These are phyloP conservation scores for Agriopis aurantiaria DNA, from an alignment of 2,888 invertebrate genomes.

Conservation along the genomic window DNA sequence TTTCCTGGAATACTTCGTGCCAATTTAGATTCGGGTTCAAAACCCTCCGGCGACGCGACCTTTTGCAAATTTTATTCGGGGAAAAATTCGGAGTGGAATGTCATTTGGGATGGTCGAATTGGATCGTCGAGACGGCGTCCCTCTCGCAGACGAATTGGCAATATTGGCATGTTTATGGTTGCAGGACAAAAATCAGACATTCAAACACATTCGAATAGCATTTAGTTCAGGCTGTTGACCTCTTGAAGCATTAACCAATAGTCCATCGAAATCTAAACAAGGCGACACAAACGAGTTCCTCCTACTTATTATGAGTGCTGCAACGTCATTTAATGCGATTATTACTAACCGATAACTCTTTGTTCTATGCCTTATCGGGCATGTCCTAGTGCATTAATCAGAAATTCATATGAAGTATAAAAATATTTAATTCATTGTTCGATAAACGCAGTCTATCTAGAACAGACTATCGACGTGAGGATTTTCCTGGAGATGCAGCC, in stretches of 20 bases:
- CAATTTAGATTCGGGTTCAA: slow-evolving; percentile 45
- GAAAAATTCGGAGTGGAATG: slow-evolving; percentile 27
- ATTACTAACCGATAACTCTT: slow-evolving; percentile 44
- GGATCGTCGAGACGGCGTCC: slow-evolving; percentile 14
- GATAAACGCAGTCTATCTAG: slow-evolving; percentile 23
- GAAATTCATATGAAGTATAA: slow-evolving; percentile 38
- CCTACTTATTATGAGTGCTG: slow-evolving; percentile 30
- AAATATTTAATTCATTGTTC: slow-evolving; percentile 30
- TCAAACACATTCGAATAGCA: slow-evolving; percentile 4
- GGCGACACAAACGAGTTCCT: slow-evolving; percentile 35
- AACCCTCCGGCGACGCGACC: slow-evolving; percentile 32
- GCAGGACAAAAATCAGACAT: slow-evolving; percentile 6
- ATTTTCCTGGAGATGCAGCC: slow-evolving; percentile 13
- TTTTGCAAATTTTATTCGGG: slow-evolving; percentile 39
- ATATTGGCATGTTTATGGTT: slow-evolving; percentile 32
- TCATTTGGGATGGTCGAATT: slow-evolving; percentile 22
- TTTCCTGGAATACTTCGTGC: slow-evolving; percentile 42
- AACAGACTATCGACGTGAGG: slow-evolving; percentile 13
- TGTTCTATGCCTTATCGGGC: slow-evolving; percentile 44
- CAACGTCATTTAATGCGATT: slow-evolving; percentile 39
- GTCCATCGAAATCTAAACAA: slow-evolving; percentile 30
- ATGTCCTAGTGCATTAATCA: slow-evolving; percentile 35
- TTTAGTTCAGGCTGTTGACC: slow-evolving; percentile 39
- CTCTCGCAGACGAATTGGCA: slow-evolving; percentile 21
- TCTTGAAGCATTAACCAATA: slow-evolving; percentile 30